phyloP scores from a whole-genome alignment of 2,888 invertebrate species.

The Amiota mariae region DNA sequence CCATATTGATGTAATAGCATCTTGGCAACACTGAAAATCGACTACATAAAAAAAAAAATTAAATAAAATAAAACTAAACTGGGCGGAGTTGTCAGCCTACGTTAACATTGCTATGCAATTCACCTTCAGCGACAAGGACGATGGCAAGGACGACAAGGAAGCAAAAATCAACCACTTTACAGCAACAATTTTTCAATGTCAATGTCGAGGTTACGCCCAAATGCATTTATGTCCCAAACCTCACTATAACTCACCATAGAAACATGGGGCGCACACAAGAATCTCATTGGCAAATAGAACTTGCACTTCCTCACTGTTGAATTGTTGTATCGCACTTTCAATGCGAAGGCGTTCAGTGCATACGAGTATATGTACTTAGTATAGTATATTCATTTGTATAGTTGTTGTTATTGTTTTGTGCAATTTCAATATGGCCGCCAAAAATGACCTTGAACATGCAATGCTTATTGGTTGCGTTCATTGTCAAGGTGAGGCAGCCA shows the following conservation, averaged over 20 bases:
- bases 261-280: constrained; percentile 2
- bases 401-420: not conserved
- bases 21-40: not conserved
- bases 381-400: not conserved
- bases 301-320: not conserved
- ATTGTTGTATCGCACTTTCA: constrained; percentile 44
- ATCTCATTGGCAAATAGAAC: constrained; percentile 54
- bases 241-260: not conserved
- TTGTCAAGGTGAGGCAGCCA: constrained; percentile 44
- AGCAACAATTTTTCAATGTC: constrained; percentile 49
- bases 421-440: constrained; percentile 63
- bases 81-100: constrained; percentile 27
- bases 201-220: constrained; percentile 69
- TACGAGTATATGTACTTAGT: no score
- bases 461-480: constrained; percentile 58
- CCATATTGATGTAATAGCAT: not conserved
- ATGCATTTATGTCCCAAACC: constrained; percentile 4
- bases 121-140: constrained; percentile 14
- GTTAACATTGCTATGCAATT: not conserved
- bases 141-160: not conserved
- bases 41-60: not conserved
- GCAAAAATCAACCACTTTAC: constrained; percentile 51
- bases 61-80: not conserved
- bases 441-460: constrained; percentile 64
- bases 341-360: constrained; percentile 25